Evolutionary conservation across 2,113 vertebrate species (phyloP).

Genomic region (Aspidoscelis tigris): DNA sequence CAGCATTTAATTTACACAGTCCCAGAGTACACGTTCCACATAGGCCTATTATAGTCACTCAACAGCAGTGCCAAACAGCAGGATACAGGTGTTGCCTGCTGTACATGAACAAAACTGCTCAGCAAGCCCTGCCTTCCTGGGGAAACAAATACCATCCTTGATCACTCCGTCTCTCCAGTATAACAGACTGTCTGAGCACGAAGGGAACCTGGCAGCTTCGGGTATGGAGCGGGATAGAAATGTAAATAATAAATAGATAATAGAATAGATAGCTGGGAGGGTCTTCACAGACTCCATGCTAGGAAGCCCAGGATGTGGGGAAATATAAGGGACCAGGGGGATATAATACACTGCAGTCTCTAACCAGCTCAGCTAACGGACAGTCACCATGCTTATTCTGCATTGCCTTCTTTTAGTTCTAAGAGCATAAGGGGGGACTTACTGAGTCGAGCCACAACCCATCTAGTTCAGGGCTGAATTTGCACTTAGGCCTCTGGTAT

Average conservation of each 20-base stretch:
- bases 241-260: too few relatives aligned
- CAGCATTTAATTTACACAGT: not conserved
- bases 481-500: too few relatives aligned
- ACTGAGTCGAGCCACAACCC: too few relatives aligned
- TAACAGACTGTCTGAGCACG: not conserved
- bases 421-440: too few relatives aligned
- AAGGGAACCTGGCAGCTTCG: not conserved
- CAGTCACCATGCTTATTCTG: too few relatives aligned
- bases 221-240: too few relatives aligned
- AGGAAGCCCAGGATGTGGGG: not conserved
- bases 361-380: too few relatives aligned
- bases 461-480: too few relatives aligned
- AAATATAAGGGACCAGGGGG: not conserved
- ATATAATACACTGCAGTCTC: not conserved
- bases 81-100: constrained; percentile 12
- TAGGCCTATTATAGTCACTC: constrained; percentile 15
- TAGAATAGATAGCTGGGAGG: not conserved
- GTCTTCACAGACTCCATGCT: not conserved
- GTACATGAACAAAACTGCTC: constrained; percentile 16
- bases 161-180: not conserved
- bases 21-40: not conserved
- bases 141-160: not conserved
- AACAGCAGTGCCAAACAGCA: constrained; percentile 5
- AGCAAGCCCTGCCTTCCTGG: not conserved
- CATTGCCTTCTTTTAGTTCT: too few relatives aligned